Evolutionary conservation across 2,113 vertebrate species (phyloP).

Genomic region (Gallinago media): DNA sequence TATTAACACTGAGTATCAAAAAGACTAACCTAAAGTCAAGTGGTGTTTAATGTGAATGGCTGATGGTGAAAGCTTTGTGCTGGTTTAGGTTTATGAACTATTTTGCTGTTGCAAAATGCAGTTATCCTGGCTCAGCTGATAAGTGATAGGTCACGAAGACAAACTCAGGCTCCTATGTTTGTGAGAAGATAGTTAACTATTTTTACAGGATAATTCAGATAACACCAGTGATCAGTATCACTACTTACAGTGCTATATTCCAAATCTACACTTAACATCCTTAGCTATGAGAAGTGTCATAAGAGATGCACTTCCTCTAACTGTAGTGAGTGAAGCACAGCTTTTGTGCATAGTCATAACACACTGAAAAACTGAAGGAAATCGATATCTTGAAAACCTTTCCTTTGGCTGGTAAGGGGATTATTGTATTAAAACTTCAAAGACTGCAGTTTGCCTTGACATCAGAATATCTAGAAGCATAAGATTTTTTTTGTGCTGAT

Average conservation of each 20-base stretch:
- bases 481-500: not conserved
- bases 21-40: not conserved
- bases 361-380: not conserved
- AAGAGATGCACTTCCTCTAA: not conserved
- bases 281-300: not conserved
- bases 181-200: not conserved
- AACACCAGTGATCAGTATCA: not conserved
- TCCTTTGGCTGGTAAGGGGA: not conserved
- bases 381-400: not conserved
- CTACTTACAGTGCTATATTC: not conserved
- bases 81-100: not conserved
- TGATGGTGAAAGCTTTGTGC: not conserved
- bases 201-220: not conserved
- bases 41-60: not conserved
- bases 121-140: not conserved
- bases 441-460: not conserved
- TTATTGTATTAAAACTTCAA: constrained; percentile 37
- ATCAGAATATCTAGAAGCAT: not conserved
- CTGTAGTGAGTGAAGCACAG: not conserved
- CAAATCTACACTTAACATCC: not conserved
- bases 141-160: not conserved
- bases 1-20: not conserved
- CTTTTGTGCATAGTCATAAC: not conserved
- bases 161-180: not conserved
- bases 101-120: not conserved